Conservation (phyloP, 2,797 vertebrate species). For the Lindbergichthys nudifrons region DNA sequence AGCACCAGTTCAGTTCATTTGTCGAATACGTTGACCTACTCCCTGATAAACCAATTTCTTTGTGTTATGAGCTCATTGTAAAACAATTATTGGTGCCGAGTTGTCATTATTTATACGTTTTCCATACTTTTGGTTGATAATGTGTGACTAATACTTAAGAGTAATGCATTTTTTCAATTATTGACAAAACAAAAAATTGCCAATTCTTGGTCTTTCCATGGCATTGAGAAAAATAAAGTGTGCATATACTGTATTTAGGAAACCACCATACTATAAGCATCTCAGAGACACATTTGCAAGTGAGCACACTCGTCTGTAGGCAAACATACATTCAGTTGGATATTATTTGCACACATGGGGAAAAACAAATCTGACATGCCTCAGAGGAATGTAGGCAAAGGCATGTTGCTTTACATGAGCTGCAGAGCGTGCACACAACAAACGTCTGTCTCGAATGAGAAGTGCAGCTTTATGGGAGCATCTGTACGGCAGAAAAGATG, state of each 20-base stretch:
- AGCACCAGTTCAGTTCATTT: background rate
- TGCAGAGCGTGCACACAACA: conserved; percentile 13
- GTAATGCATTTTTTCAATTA: background rate
- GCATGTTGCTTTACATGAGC: conserved; percentile 42
- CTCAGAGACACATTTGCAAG: conserved; percentile 16
- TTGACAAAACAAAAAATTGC: background rate
- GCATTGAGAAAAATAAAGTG: too few relatives aligned
- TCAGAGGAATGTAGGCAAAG: conserved; percentile 33
- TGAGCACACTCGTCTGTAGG: background rate
- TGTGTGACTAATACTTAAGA: background rate
- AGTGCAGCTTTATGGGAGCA: conserved; percentile 55
- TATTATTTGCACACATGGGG: conserved; percentile 22
- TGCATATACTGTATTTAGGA: background rate
- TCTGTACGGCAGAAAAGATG: conserved; percentile 46
- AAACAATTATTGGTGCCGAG: too few relatives aligned
- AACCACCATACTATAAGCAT: background rate
- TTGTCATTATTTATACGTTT: background rate
- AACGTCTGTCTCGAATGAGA: conserved; percentile 69
- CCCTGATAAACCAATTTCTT: too few relatives aligned
- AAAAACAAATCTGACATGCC: conserved; percentile 38
- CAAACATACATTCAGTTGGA: conserved; percentile 28
- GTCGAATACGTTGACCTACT: too few relatives aligned
- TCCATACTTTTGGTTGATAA: background rate
- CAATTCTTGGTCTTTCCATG: background rate
- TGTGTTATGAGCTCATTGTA: too few relatives aligned